Evolutionary conservation across 1,140 invertebrate species (phyloP), one percentile per base, ranked within the genome.

Genomic region (Caenorhabditis inopinata): DNA sequence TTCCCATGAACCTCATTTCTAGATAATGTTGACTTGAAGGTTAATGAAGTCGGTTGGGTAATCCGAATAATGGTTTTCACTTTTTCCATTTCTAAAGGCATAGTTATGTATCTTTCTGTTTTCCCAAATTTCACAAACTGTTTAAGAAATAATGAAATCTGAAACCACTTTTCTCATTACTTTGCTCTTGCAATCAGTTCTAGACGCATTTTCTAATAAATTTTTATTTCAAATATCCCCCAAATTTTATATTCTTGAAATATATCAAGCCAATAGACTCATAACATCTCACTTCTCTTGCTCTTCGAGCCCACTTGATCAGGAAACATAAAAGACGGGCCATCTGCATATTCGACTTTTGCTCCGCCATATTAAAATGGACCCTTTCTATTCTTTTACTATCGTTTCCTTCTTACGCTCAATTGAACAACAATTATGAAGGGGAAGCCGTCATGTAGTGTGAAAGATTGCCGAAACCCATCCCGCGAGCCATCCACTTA

Each of bases 341-440:
- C 58, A 68, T 29, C 58, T 68, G 58, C 58, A 21, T 58, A 14
- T 38, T 38, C 58, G 58, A 68, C 58, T 68, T 68, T 68, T n/a
- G 58, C 25, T 38, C 32, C 51, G 11, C 32, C 58, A 68, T 68
- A 68, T 68, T 42, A 68, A 68, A 68, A 68, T 68, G 58, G 32
- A 7, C 23, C 11, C 27, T 9, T 16, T 51, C 23, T n/a, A n/a
- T n/a, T n/a, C n/a, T n/a, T n/a, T n/a, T n/a, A n/a, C 51, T 16
- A 23, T 58, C 18, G 25, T 21, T 38, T 21, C 9, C 16, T 38
- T 9, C 32, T 42, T 14, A 68, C 23, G 58, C 32, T 7, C 58
- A 21, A 68, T 68, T 68, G 58, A 68, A 68, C 58, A 68, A 68
- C 58, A 68, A 68, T 68, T 68, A 68, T 29, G 51, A 9, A 53